Percentiles rank a stretch among this genome's conserved stretches.
Evolutionary conservation across 2,888 invertebrate genomes (phyloP).

Genomic region (Flexamia atlantica): DNA sequence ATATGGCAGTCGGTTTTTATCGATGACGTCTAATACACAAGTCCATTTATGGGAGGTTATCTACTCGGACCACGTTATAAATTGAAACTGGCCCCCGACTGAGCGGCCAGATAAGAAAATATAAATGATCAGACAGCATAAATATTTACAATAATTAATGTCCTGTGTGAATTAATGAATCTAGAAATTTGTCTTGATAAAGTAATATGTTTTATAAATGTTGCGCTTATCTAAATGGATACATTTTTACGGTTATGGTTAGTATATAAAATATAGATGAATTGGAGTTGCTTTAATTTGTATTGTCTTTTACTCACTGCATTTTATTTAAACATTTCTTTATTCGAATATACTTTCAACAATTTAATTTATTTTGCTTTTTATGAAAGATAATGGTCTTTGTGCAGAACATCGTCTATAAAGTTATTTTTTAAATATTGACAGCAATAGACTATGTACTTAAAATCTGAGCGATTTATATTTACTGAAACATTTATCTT

Average conservation of each 20-base stretch:
- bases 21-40: conserved; percentile 11
- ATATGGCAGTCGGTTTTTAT: conserved; percentile 16
- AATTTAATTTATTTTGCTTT: no score
- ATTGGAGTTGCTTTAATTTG: no score
- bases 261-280: no score
- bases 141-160: conserved; percentile 28
- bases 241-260: not conserved
- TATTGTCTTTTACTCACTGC: no score
- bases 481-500: no score
- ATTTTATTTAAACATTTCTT: no score
- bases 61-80: not conserved
- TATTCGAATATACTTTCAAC: no score
- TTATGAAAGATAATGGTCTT: no score
- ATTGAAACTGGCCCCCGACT: conserved; percentile 11
- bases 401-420: no score
- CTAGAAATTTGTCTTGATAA: not conserved
- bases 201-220: not conserved
- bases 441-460: no score
- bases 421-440: no score
- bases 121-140: not conserved
- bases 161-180: not conserved
- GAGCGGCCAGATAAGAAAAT: not conserved
- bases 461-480: no score
- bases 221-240: not conserved
- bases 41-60: not conserved